Base-by-base conservation (phyloP, 2,797 vertebrate genomes). In the Tolypeutes matacus region DNA sequence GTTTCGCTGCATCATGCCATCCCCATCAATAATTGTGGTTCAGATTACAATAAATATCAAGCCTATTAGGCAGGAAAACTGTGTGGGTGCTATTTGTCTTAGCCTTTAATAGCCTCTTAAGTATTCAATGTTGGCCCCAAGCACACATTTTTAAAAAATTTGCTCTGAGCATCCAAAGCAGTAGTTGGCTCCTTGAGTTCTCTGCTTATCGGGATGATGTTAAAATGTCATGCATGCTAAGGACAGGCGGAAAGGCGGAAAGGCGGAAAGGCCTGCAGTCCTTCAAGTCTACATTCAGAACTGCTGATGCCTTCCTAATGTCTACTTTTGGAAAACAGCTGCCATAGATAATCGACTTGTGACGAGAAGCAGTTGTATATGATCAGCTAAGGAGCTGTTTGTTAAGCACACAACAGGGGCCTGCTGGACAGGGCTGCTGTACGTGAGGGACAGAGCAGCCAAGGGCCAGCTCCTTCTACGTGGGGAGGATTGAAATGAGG, bases 291-390 rank as follows among this genome's bases (percentile, higher is more conserved):
- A 29, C 49, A 86, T 95, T 81, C 87, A 94, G 53, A 91, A 31
- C 46, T 76, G 64, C 82, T 80, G 81, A 42, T 95, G 90, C 91
- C 76, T 94, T 89, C 87, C 70, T 84, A 53, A 53, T 81, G 60
- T 21, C 72, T 97, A 84, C 96, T 96, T 97, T 95, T 95, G 65
- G 91, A 86, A 86, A 96, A 93, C 95, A 97, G 89, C 95, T 96
- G 95, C 82, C 78, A 11, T 78, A 51, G 85, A 93, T 96, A 87
- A 86, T 86, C 77, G 93, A 82, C 78, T 96, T 72, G 60, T 75
- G 85, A 97, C 86, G 88, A 69, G 72, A 96, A 72, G 23, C 92
- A 94, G 95, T 93, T 92, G 80, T 73, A 42, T 78, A 5, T 65
- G 81, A 42, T 90, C 86, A 83, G 23, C 58, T 39, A 13, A 39